These are phyloP conservation scores for Oreochromis tanganicae DNA, from an alignment of 2,113 vertebrate species.

Conservation along the genomic window DNA sequence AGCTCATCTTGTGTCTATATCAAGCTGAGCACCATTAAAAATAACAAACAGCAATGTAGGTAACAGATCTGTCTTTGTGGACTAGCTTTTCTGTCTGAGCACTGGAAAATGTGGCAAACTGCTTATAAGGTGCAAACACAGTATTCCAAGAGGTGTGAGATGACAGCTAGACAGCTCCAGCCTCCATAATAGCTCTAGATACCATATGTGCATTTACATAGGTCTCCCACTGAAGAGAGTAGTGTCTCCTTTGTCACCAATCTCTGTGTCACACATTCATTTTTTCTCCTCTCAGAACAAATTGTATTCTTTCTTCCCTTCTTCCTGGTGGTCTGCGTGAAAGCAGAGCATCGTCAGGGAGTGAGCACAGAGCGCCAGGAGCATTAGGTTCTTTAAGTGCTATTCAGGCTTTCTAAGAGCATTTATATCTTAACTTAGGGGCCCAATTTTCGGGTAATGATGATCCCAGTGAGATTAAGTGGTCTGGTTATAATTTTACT, in stretches of 20 bases:
- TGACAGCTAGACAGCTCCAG: constrained; percentile 17
- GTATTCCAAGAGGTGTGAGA: constrained; percentile 28
- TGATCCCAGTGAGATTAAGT: neutral
- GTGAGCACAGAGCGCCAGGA: neutral
- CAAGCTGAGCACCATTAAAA: constrained; percentile 24
- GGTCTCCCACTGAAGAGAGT: constrained; percentile 10
- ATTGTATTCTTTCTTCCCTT: neutral
- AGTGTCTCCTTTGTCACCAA: constrained; percentile 19
- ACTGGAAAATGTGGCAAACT: constrained; percentile 6
- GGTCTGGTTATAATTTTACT: neutral
- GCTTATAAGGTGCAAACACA: constrained; percentile 10
- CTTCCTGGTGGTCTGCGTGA: neutral
- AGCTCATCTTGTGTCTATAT: neutral
- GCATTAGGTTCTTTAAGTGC: neutral
- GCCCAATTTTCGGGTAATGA: neutral
- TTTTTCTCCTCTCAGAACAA: constrained; percentile 34
- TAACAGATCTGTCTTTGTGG: constrained; percentile 13
- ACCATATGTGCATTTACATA: constrained; percentile 14
- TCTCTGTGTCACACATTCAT: constrained; percentile 23
- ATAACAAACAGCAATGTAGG: constrained; percentile 16
- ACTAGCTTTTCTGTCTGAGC: constrained; percentile 38
- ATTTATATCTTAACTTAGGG: constrained; percentile 8
- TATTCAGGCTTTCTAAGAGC: neutral
- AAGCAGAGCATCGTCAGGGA: neutral
- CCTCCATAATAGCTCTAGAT: constrained; percentile 32